Evolutionary conservation across 2,888 invertebrate species (phyloP), one percentile per base, ranked within the genome.

Genomic region (Stratiomys singularior): DNA sequence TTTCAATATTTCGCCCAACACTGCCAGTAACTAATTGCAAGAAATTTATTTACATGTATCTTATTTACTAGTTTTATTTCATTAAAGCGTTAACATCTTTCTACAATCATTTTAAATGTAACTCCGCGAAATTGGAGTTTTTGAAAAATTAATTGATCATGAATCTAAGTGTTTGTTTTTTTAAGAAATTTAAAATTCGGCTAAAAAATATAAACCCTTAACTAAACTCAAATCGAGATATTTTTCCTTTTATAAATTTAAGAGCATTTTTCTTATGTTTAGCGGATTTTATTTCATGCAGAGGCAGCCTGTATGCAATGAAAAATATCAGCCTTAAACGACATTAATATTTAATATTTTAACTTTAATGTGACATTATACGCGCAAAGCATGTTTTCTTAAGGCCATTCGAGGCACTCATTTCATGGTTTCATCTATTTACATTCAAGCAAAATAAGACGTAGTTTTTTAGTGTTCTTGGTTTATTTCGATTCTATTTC

Each of bases 381-480:
- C 18, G 46, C 69, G 47, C 37, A 69, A 64, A 69, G 30, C 69
- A 47, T 69, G 27, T 21, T 69, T 46, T n/a, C n/a, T 46, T 69
- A 69, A 69, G 69, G 69, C 69, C 69, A 47, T 69, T 69, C 13
- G 69, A 69, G 69, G 69, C 69, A 69, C 69, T 69, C 46, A 30
- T 69, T 46, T 69, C 18, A 47, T 47, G 0, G 15, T 60, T 60
- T 21, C 13, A 21, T 23, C 7, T 60, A 25, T 60, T 52, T 52
- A 52, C 52, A 52, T 52, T 9, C 52, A 52, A 4, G 52, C 52
- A 52, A 52, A 52, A 52, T 52, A 52, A 52, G 4, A 15, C 52
- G 15, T 9, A 9, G 18, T 18, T 52, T 3, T 9, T 52, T 52
- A 3, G 37, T 52, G 4, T 13, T 52, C 15, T 52, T 13, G 15